Percentiles rank a stretch among this genome's conserved stretches.
Conservation (phyloP, 2,888 invertebrate genomes). For the Calameuta idolon region DNA sequence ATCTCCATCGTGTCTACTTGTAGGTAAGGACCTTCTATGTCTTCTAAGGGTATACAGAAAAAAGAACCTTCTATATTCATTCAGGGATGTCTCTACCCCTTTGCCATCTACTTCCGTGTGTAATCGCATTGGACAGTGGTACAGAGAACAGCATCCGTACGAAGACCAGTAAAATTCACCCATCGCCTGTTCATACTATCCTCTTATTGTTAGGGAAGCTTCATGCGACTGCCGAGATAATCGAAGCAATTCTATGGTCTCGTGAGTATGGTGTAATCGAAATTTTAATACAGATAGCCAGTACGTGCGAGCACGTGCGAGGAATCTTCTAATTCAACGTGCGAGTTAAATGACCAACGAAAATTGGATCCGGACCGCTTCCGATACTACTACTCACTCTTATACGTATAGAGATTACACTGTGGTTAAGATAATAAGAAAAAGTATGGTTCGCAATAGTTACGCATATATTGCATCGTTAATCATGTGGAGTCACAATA, state of each 20-base stretch:
- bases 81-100: background rate
- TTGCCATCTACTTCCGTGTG: background rate
- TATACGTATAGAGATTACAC: background rate
- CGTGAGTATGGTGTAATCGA: background rate
- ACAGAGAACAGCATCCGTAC: background rate
- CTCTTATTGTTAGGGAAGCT: background rate
- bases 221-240: background rate
- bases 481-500: constrained; percentile 6
- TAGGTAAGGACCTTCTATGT: background rate
- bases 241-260: background rate
- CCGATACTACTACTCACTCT: background rate
- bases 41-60: background rate
- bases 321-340: background rate
- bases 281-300: background rate
- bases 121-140: background rate
- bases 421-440: background rate
- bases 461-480: constrained; percentile 5
- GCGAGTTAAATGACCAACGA: background rate
- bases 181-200: background rate
- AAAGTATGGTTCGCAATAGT: background rate
- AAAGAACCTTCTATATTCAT: background rate
- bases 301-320: background rate
- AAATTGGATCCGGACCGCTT: background rate
- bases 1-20: background rate
- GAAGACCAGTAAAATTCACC: background rate